phyloP scores from a whole-genome alignment of 2,797 vertebrate genomes.

The Lates japonicus region DNA sequence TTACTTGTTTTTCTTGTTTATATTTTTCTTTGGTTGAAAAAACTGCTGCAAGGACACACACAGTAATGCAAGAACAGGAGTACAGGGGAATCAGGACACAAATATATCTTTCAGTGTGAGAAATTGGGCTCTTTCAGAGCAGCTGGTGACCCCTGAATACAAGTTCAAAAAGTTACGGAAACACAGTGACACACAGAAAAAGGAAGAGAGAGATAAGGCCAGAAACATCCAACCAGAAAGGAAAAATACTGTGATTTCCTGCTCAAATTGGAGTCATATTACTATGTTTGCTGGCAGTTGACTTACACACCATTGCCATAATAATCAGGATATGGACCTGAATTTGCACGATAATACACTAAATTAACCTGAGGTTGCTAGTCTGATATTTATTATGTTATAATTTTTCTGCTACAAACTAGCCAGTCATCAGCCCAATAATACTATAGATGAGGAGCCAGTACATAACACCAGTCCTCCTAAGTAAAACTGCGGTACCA shows the following conservation, averaged over 20 bases:
- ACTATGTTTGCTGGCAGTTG: not conserved
- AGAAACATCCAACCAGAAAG: not conserved
- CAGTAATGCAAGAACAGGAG: conserved; percentile 2
- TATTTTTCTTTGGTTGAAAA: not conserved
- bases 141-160: conserved; percentile 39
- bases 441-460: too few relatives aligned
- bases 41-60: not conserved
- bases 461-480: not conserved
- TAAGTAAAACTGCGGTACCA: not conserved
- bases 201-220: conserved; percentile 2
- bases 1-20: too few relatives aligned
- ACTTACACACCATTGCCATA: not conserved
- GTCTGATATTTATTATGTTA: not conserved
- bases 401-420: not conserved
- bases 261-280: not conserved
- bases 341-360: not conserved
- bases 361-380: not conserved
- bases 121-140: conserved; percentile 40
- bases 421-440: too few relatives aligned
- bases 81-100: not conserved
- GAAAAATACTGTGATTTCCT: not conserved
- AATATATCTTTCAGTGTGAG: conserved; percentile 23
- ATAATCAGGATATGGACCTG: not conserved
- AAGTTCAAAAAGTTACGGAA: conserved; percentile 50
- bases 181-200: conserved; percentile 34